A percentile compares a stretch with the other conserved stretches of the same genome.
phyloP scores from a whole-genome alignment of 1,140 invertebrate species.

The Condylostylus longicornis region DNA sequence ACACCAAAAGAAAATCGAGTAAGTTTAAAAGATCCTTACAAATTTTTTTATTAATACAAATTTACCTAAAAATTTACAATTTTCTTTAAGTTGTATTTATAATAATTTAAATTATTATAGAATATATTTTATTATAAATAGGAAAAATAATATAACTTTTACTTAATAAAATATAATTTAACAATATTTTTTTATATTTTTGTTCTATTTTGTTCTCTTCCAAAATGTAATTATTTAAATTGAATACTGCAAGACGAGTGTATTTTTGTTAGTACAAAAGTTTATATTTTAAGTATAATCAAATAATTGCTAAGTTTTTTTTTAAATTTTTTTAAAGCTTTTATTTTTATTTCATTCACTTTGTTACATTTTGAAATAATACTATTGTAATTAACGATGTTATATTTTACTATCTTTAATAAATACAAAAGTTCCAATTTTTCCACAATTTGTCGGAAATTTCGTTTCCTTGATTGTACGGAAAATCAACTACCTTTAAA shows the following conservation, averaged over 20 bases:
- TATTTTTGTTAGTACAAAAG: too few species aligned
- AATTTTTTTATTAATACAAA: neutral
- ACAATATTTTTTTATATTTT: too few species aligned
- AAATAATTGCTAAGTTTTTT: neutral
- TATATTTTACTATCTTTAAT: too few species aligned
- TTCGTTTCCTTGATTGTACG: neutral
- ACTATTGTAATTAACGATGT: neutral
- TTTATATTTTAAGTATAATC: too few species aligned
- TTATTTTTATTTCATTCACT: neutral
- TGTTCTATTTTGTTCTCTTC: too few species aligned
- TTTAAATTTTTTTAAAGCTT: neutral
- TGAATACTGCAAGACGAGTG: too few species aligned
- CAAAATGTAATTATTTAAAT: too few species aligned
- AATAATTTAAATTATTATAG: neutral
- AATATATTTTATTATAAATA: too few species aligned
- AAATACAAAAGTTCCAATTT: neutral
- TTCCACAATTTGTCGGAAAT: neutral
- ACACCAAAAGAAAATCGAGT: conserved; percentile 67
- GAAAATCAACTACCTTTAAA: neutral
- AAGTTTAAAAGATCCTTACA: conserved; percentile 29
- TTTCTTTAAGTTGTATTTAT: neutral
- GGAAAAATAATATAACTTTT: too few species aligned
- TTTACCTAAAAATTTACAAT: neutral
- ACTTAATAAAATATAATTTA: too few species aligned
- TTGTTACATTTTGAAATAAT: neutral